These are phyloP conservation scores for Leptoteleia sp. DNA, from an alignment of 1,140 invertebrate genomes.

Conservation along the genomic window DNA sequence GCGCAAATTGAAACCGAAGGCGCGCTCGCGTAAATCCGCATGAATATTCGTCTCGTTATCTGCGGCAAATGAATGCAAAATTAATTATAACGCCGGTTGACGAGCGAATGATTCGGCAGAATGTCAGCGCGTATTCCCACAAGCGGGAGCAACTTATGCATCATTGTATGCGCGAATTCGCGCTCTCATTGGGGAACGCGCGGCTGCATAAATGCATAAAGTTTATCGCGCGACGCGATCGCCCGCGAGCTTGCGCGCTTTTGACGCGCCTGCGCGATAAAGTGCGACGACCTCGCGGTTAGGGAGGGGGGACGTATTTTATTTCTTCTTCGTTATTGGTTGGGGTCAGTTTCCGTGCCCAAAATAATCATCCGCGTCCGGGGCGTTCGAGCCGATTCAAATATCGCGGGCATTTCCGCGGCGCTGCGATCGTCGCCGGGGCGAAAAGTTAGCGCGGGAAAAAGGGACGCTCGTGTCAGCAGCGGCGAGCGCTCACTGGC, in stretches of 20 bases:
- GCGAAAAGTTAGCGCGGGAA: too few relatives aligned
- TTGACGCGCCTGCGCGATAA: neutral
- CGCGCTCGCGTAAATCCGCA: slow-evolving; percentile 26
- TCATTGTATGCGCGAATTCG: slow-evolving; percentile 52
- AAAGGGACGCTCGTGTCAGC: slow-evolving; percentile 62
- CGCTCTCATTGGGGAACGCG: slow-evolving; percentile 47
- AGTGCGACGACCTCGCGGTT: slow-evolving; percentile 25
- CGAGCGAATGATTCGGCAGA: slow-evolving; percentile 58
- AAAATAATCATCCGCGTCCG: too few relatives aligned
- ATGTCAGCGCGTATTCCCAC: slow-evolving; percentile 50
- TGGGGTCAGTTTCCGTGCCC: too few relatives aligned
- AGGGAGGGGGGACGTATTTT: too few relatives aligned
- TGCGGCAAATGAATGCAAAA: slow-evolving; percentile 21
- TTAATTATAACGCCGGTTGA: slow-evolving; percentile 57
- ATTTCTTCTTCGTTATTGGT: too few relatives aligned
- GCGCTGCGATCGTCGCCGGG: too few relatives aligned
- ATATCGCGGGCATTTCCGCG: too few relatives aligned
- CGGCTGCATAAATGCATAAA: slow-evolving; percentile 59
- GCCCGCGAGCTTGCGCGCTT: slow-evolving; percentile 47
- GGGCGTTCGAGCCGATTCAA: too few relatives aligned
- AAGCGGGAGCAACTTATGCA: slow-evolving; percentile 47
- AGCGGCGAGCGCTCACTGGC: slow-evolving; percentile 52
- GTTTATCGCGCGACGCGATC: slow-evolving; percentile 39
- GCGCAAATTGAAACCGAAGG: slow-evolving; percentile 31
- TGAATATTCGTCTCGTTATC: slow-evolving; percentile 32